Conservation (phyloP, 2,888 invertebrate species). For the Drosophila sordidapex region DNA sequence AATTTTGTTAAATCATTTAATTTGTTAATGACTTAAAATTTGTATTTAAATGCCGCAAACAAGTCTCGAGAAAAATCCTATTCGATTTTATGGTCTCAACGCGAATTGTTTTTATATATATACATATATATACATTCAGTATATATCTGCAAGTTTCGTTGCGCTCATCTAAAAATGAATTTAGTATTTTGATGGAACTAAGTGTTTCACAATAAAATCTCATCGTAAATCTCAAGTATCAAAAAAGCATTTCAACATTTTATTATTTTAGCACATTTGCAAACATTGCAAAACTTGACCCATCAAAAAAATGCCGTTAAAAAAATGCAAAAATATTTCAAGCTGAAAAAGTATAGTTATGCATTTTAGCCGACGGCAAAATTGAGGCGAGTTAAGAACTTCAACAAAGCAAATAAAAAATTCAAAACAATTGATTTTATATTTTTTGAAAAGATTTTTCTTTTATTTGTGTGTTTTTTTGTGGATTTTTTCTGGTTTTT, state of each 20-base stretch:
- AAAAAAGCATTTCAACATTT: constrained; percentile 36
- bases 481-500: constrained; percentile 58
- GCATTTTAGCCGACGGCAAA: constrained; percentile 36
- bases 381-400: neutral
- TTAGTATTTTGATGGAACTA: constrained; percentile 38
- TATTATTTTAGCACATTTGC: constrained; percentile 15
- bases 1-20: constrained; percentile 44
- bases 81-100: constrained; percentile 24
- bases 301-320: constrained; percentile 8
- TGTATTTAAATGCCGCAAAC: constrained; percentile 37
- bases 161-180: constrained; percentile 27
- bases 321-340: constrained; percentile 10
- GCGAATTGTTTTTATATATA: neutral
- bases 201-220: constrained; percentile 48
- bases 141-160: constrained; percentile 32
- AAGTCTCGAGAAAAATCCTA: neutral
- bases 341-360: neutral
- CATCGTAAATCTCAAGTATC: constrained; percentile 56
- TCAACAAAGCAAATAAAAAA: constrained; percentile 24
- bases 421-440: constrained; percentile 39
- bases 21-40: constrained; percentile 54
- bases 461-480: constrained; percentile 74
- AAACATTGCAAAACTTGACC: constrained; percentile 15
- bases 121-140: neutral
- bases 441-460: constrained; percentile 80